Base-by-base conservation (phyloP, 1,140 invertebrate species). In the Colletes gigas region DNA sequence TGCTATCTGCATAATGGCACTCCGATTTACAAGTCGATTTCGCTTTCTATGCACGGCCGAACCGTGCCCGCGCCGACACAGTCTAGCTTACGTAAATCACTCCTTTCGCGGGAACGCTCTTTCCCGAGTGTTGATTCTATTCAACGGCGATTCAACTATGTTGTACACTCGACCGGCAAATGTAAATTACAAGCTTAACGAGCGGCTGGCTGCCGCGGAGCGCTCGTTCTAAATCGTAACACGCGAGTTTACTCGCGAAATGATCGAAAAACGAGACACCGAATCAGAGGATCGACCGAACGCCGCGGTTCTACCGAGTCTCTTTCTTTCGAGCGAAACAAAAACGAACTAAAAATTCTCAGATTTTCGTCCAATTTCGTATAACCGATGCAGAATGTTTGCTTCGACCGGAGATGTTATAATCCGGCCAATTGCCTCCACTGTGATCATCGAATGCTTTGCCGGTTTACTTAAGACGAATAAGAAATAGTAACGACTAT, bases 1-100 rank as follows among this genome's bases (percentile, higher is more conserved):
- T 67, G 52, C 69, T 59, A 84, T 81, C 62, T 81, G 52, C 72
- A 81, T 85, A 84, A 85, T 85, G 83, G 75, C 80, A 81, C 74
- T 68, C 83, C 80, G 83, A 81, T 85, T 85, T 67, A 81, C 78
- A 77, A 80, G 60, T 63, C 72, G 57, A 77, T 84, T 52, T 81
- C 73, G 41, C 72, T 70, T 69, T 73, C 82, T 73, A 73, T 54
- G 63, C 68, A 15, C 52, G 47, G 62, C 55, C 71, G n/a, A 54
- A 59, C 60, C 66, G 52, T 8, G 55, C 21, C 62, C 50, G 17
- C 66, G 19, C 12, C 50, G 44, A 57, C 55, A 52, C 21, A 21
- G 47, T 30, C 15, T 9, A 47, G 60, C 54, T 62, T 79, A 79
- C 82, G 78, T 81, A 80, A 84, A 84, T 85, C 71, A 79, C 77